Evolutionary conservation across 1,140 invertebrate genomes (phyloP).

Genomic region (Bombus confusus): DNA sequence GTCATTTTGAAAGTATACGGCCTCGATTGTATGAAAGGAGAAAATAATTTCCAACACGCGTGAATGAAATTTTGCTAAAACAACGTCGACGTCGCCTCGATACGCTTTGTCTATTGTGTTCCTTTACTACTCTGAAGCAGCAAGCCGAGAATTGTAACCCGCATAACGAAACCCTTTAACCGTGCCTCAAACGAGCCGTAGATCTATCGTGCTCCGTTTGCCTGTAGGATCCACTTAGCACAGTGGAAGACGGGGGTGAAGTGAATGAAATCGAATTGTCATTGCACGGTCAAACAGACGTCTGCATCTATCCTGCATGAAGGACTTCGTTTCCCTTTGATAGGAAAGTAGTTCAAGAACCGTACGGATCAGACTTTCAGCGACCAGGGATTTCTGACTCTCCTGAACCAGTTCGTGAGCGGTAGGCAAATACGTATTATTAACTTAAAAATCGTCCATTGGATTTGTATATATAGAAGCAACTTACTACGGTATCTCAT

Average conservation of each 20-base stretch:
- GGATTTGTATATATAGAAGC: too few relatives aligned
- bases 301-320: constrained; percentile 1
- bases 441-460: not conserved
- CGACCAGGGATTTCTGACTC: not conserved
- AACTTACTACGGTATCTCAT: too few relatives aligned
- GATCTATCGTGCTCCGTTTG: constrained; percentile 44
- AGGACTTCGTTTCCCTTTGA: constrained; percentile 31
- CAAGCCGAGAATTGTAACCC: too few relatives aligned
- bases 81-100: not conserved
- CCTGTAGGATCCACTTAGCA: constrained; percentile 34
- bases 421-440: not conserved
- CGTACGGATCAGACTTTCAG: not conserved
- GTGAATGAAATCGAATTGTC: constrained; percentile 49
- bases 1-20: too few relatives aligned
- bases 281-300: constrained; percentile 50
- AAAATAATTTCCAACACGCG: fast-evolving
- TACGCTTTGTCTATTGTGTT: not conserved
- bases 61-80: not conserved
- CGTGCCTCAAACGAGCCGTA: constrained; percentile 30
- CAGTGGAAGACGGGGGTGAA: constrained; percentile 11
- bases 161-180: constrained; percentile 38
- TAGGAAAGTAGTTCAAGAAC: constrained; percentile 41
- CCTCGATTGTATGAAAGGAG: not conserved
- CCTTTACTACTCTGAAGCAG: not conserved
- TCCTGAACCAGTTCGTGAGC: not conserved